Evolutionary conservation across 2,888 invertebrate species (phyloP), one percentile per base, ranked within the genome.

Genomic region (Microplitis deprimator): DNA sequence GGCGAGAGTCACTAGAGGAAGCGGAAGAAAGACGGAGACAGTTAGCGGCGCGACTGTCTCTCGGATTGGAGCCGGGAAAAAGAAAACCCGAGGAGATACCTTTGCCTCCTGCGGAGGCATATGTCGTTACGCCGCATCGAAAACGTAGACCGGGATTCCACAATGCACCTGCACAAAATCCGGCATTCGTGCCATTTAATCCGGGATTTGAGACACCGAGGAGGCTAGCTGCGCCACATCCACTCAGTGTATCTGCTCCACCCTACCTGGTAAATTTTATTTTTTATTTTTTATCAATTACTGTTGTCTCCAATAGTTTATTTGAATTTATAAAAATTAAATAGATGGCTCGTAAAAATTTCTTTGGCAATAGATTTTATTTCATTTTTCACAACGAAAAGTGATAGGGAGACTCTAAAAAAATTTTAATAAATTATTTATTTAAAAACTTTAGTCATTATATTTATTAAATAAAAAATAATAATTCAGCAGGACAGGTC

Each of bases 131-230:
- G 50, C 96, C 96, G 10, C 96, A 96, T 91, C 91, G 96, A 84
- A 96, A 96, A 91, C 92, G 96, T 88, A 92, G 96, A 87, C 96
- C 96, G 0, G 96, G 96, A 72, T 96, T 96, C 85, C 96, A 96
- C 88, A 96, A 96, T 87, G 95, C 96, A 59, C 96, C 96, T 20
- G 95, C 95, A 80, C 96, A 96, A 87, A 96, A 96, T 90, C 95
- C 96, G 79, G 95, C 96, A 61, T 96, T 96, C 87, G 95, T 96
- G 81, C 95, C 96, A 78, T 96, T 95, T 87, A 86, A 90, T 89
- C 85, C 90, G 79, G 85, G 91, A 81, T 89, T 91, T 87, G 87
- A 90, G 80, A 87, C 90, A 78, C 87, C 81, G 90, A 93, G 65
- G 91, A 82, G 93, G 69, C 91, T 93, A 77, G 93, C 93, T 50